A percentile compares a stretch with the other conserved stretches of the same genome.
Evolutionary conservation across 1,140 invertebrate genomes (phyloP).

Genomic region (Leptopilina boulardi): DNA sequence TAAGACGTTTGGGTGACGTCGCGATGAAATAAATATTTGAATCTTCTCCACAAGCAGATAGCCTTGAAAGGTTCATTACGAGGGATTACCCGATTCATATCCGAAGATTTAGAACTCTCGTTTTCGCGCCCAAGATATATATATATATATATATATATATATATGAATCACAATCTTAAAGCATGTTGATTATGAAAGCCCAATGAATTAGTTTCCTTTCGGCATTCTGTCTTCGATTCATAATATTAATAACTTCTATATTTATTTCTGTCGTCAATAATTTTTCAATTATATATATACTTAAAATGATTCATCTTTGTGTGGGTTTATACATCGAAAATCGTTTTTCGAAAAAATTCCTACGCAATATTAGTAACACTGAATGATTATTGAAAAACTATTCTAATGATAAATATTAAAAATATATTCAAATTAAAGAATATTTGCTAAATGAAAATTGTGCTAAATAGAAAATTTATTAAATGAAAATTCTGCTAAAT

Average conservation of each 20-base stretch:
- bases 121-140: constrained; percentile 58
- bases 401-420: too few species aligned
- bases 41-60: constrained; percentile 53
- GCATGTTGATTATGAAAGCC: constrained; percentile 50
- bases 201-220: constrained; percentile 59
- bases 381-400: too few species aligned
- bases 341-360: too few species aligned
- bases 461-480: too few species aligned
- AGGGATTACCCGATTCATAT: constrained; percentile 65
- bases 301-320: neutral
- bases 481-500: too few species aligned
- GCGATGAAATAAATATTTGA: constrained; percentile 64
- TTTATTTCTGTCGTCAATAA: neutral
- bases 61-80: constrained; percentile 65
- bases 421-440: too few species aligned
- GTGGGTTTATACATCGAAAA: too few species aligned
- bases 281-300: constrained; percentile 7
- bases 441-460: too few species aligned
- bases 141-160: too few species aligned
- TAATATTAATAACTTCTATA: constrained; percentile 21
- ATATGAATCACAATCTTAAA: constrained; percentile 62
- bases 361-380: too few species aligned
- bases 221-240: constrained; percentile 45
- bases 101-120: constrained; percentile 63
- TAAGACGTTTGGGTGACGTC: constrained; percentile 50